Conservation (phyloP, 2,113 vertebrate species). For the Jaculus jaculus region DNA sequence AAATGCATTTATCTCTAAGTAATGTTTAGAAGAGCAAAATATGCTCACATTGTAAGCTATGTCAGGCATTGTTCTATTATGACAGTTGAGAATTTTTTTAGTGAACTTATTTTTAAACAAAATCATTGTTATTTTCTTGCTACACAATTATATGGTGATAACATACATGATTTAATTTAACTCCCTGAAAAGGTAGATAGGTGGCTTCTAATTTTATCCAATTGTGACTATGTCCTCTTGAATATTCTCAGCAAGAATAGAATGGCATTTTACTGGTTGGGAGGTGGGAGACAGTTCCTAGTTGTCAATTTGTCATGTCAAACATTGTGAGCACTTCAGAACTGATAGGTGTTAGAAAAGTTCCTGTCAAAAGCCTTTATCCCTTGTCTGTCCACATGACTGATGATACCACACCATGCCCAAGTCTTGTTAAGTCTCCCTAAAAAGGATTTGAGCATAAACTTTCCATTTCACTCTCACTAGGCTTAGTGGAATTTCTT, state of each 20-base stretch:
- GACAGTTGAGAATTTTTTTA: neutral
- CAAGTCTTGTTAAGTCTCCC: neutral
- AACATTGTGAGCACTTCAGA: neutral
- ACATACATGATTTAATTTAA: neutral
- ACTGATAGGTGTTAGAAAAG: neutral
- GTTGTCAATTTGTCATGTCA: neutral
- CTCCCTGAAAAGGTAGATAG: neutral
- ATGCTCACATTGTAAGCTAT: neutral
- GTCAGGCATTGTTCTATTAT: neutral
- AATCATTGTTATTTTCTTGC: neutral
- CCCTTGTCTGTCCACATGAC: neutral
- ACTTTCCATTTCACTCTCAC: neutral
- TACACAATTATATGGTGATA: neutral
- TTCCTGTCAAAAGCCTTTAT: neutral
- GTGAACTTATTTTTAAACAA: neutral
- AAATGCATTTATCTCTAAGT: neutral
- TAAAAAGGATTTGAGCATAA: neutral
- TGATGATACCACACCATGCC: neutral
- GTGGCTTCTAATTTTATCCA: neutral
- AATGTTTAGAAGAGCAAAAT: neutral
- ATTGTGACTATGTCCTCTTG: neutral
- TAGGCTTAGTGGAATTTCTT: neutral
- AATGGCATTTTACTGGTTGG: neutral
- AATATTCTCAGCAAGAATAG: neutral
- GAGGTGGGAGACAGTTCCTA: rapidly evolving